Conservation (phyloP, 2,888 invertebrate species). For the Amiota mariae region DNA sequence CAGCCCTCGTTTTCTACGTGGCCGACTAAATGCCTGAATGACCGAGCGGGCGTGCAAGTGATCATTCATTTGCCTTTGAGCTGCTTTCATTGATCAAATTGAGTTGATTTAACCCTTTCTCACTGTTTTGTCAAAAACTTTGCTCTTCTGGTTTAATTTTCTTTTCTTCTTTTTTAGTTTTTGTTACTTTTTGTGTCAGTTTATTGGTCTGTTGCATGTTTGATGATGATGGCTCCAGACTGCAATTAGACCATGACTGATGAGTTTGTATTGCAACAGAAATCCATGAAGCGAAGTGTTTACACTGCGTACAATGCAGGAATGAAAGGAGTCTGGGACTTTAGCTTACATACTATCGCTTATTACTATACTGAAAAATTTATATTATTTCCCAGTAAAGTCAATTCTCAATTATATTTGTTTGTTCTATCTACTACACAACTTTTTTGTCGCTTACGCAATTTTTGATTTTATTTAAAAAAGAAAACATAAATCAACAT, state of each 20-base stretch:
- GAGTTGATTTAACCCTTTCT: conserved; percentile 59
- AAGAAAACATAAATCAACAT: conserved; percentile 62
- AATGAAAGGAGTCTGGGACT: conserved; percentile 32
- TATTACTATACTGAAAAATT: too few relatives aligned
- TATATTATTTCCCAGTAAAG: too few relatives aligned
- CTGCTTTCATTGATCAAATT: conserved; percentile 50
- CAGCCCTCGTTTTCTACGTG: conserved; percentile 4
- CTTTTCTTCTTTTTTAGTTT: neutral
- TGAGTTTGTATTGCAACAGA: conserved; percentile 22
- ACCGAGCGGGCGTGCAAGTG: conserved; percentile 30
- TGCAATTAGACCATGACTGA: conserved; percentile 70
- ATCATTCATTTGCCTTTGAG: conserved; percentile 26
- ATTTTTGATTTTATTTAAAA: conserved; percentile 23
- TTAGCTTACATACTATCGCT: too few relatives aligned
- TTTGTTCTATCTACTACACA: neutral
- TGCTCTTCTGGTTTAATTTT: conserved; percentile 13
- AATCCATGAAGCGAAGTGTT: conserved; percentile 29
- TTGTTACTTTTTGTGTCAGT: conserved; percentile 35
- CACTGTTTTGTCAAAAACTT: conserved; percentile 19
- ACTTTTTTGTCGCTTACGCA: conserved; percentile 49
- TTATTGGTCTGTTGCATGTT: conserved; percentile 24
- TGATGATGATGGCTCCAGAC: conserved; percentile 32
- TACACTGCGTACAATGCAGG: conserved; percentile 43
- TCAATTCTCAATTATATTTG: too few relatives aligned
- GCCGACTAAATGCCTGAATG: neutral